Evolutionary conservation across 2,113 vertebrate genomes (phyloP).

Genomic region (Carettochelys insculpta): DNA sequence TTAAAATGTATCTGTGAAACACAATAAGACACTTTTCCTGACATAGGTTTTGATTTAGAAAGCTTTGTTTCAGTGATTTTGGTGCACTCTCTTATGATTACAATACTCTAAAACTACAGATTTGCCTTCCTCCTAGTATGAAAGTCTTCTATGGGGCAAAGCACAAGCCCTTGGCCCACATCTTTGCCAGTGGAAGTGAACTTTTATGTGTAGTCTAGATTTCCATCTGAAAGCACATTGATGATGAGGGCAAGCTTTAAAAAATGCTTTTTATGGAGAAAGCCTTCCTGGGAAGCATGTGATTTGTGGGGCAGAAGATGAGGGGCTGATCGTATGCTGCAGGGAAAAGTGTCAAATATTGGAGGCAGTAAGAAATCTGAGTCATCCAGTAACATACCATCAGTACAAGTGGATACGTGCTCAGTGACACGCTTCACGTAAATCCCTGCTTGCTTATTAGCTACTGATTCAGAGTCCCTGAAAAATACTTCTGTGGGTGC

Average conservation of each 20-base stretch:
- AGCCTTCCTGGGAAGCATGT: background rate
- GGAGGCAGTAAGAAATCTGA: background rate
- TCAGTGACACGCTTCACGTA: background rate
- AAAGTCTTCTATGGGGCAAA: background rate
- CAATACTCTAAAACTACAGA: accelerated
- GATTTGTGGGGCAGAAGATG: background rate
- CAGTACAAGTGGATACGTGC: background rate
- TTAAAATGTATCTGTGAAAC: accelerated
- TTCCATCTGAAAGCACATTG: accelerated
- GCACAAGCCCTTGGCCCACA: background rate
- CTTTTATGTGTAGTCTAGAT: accelerated
- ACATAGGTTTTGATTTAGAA: accelerated
- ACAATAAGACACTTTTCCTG: accelerated
- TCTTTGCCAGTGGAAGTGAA: background rate
- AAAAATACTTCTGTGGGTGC: accelerated
- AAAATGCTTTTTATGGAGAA: background rate
- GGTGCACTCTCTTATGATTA: background rate
- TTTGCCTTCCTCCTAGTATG: accelerated
- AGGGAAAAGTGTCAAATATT: background rate
- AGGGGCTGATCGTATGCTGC: background rate
- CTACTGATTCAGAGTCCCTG: accelerated
- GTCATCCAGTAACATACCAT: background rate
- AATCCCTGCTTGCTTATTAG: background rate
- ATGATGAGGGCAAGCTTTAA: background rate
- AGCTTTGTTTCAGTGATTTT: background rate